Conservation (phyloP, 2,797 vertebrate species). For the Malacoctenus gilli region DNA sequence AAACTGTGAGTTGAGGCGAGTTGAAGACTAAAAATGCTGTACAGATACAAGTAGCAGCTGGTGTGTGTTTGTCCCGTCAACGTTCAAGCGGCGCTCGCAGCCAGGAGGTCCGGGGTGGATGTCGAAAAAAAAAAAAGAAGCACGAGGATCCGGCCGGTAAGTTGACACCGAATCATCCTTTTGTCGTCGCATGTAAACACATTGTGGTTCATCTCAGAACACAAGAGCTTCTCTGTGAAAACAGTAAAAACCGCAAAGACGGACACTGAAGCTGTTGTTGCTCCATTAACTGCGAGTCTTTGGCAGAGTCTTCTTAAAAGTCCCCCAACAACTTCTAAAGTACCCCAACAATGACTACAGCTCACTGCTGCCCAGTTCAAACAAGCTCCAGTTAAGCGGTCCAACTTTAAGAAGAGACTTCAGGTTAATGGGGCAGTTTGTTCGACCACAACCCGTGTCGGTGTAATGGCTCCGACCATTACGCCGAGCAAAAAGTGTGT, state of each 20-base stretch:
- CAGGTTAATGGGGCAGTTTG: no score
- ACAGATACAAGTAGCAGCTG: slow-evolving; percentile 85
- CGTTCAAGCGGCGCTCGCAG: background rate
- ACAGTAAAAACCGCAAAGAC: background rate
- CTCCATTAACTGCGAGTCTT: slow-evolving; percentile 1
- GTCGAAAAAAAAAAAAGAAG: slow-evolving; percentile 1
- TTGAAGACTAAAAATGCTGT: slow-evolving; percentile 93
- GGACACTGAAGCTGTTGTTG: background rate
- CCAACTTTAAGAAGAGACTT: no score
- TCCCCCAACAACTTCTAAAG: no score
- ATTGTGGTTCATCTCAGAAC: background rate
- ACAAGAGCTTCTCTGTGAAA: background rate
- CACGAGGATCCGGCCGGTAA: slow-evolving; percentile 47
- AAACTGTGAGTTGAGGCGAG: slow-evolving; percentile 91
- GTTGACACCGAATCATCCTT: slow-evolving; percentile 25
- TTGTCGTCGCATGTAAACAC: background rate
- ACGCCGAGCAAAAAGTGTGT: no score
- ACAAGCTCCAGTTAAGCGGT: no score
- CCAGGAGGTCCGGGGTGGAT: slow-evolving; percentile 2
- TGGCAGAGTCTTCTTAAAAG: no score
- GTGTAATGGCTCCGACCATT: no score
- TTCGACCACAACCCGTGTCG: no score
- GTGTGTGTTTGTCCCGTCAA: slow-evolving; percentile 48
- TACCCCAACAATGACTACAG: background rate
- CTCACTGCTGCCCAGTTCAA: background rate